phyloP scores from a whole-genome alignment of 1,140 invertebrate genomes.

The Drosophila nikananu region DNA sequence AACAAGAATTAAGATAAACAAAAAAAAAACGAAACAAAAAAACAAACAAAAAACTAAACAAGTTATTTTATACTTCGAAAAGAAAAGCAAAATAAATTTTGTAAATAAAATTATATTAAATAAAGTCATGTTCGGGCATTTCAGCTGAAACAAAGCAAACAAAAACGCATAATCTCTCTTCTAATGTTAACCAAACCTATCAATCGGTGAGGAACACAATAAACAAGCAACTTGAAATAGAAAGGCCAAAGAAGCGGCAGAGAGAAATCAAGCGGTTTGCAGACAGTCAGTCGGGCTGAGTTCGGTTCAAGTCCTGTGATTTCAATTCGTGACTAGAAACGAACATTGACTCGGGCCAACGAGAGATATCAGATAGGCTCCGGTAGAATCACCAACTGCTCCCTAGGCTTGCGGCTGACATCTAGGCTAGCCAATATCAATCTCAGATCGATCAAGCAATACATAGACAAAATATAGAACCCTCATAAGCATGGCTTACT shows the following conservation, averaged over 20 bases:
- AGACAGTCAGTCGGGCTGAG: slow-evolving; percentile 17
- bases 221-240: slow-evolving; percentile 41
- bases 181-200: slow-evolving; percentile 56
- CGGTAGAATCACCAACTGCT: slow-evolving; percentile 29
- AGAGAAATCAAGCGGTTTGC: slow-evolving; percentile 20
- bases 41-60: slow-evolving; percentile 29
- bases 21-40: slow-evolving; percentile 17
- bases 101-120: slow-evolving; percentile 72
- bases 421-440: slow-evolving; percentile 56
- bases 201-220: slow-evolving; percentile 46
- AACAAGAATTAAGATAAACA: slow-evolving; percentile 35
- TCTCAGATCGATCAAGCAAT: slow-evolving; percentile 62
- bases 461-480: slow-evolving; percentile 64
- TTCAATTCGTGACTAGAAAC: not conserved
- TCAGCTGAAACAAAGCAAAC: slow-evolving; percentile 57
- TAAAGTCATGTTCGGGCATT: slow-evolving; percentile 65
- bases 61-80: slow-evolving; percentile 70
- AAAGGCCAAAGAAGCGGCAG: slow-evolving; percentile 43
- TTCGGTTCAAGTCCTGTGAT: slow-evolving; percentile 3
- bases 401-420: slow-evolving; percentile 31
- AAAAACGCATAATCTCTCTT: slow-evolving; percentile 72
- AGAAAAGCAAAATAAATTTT: slow-evolving; percentile 49
- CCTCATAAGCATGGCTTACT: slow-evolving; percentile 72
- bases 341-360: not conserved
- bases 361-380: slow-evolving; percentile 22